Conservation (phyloP, 2,113 vertebrate species). For the Eubucco bourcierii region DNA sequence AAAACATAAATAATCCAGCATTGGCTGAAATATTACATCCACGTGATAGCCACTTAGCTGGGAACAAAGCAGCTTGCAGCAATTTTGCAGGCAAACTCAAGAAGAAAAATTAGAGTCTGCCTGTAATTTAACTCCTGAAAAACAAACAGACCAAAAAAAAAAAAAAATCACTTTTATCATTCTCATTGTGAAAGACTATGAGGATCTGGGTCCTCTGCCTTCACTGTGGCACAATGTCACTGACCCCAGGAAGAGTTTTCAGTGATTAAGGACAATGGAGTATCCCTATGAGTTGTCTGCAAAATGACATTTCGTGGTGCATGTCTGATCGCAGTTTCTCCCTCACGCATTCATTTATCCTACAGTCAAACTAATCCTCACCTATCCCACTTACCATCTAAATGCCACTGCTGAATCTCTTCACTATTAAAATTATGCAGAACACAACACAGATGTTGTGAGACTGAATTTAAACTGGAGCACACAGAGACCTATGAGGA, state of each 20-base stretch:
- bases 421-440: neutral
- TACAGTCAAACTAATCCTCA: neutral
- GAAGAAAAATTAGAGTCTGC: neutral
- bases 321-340: neutral
- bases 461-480: neutral
- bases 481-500: neutral
- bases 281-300: neutral
- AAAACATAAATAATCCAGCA: neutral
- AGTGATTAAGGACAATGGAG: neutral
- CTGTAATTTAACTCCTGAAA: neutral
- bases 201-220: neutral
- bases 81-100: neutral
- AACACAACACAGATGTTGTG: neutral
- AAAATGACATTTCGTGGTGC: neutral
- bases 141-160: neutral
- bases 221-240: neutral
- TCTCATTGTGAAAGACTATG: neutral
- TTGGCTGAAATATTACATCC: slow-evolving; percentile 8
- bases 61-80: slow-evolving; percentile 12
- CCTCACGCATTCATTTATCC: neutral
- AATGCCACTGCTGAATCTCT: neutral
- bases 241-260: neutral
- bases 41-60: neutral
- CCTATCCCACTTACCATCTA: neutral
- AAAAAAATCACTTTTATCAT: neutral